Evolutionary conservation across 2,113 vertebrate species (phyloP).

Genomic region (Cromileptes altivelis): DNA sequence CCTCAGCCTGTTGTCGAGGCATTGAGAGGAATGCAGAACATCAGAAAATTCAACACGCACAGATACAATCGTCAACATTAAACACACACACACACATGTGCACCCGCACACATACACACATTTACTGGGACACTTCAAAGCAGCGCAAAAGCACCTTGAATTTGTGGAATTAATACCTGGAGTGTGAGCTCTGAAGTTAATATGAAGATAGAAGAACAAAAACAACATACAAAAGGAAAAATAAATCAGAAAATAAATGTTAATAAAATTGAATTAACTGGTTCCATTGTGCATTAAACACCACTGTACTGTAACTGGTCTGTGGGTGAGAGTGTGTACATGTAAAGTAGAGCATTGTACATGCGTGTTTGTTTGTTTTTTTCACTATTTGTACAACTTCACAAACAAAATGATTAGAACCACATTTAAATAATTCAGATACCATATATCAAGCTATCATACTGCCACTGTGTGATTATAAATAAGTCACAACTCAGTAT

Average conservation of each 20-base stretch:
- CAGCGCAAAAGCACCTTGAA: neutral
- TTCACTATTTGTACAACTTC: neutral
- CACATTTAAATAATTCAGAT: neutral
- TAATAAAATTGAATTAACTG: constrained; percentile 36
- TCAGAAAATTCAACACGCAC: constrained; percentile 49
- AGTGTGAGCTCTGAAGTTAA: constrained; percentile 30
- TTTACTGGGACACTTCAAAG: constrained; percentile 44
- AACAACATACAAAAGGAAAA: constrained; percentile 9
- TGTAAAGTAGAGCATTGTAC: neutral
- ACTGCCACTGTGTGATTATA: neutral
- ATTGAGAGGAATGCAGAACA: constrained; percentile 57
- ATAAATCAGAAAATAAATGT: constrained; percentile 10
- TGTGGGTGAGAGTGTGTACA: neutral
- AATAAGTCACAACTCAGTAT: neutral
- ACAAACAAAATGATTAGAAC: neutral
- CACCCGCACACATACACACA: constrained; percentile 9
- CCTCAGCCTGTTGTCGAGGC: constrained; percentile 44
- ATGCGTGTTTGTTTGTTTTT: neutral
- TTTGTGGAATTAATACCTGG: constrained; percentile 50
- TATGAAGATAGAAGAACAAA: constrained; percentile 39
- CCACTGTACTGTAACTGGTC: neutral
- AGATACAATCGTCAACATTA: constrained; percentile 54
- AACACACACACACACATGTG: constrained; percentile 11
- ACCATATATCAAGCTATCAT: neutral
- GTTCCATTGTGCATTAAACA: constrained; percentile 2